Evolutionary conservation across 35 echinoderm and acorn worm species (phyloP), one percentile per base, ranked within the genome.

Genomic region (Apostichopus parvimensis): DNA sequence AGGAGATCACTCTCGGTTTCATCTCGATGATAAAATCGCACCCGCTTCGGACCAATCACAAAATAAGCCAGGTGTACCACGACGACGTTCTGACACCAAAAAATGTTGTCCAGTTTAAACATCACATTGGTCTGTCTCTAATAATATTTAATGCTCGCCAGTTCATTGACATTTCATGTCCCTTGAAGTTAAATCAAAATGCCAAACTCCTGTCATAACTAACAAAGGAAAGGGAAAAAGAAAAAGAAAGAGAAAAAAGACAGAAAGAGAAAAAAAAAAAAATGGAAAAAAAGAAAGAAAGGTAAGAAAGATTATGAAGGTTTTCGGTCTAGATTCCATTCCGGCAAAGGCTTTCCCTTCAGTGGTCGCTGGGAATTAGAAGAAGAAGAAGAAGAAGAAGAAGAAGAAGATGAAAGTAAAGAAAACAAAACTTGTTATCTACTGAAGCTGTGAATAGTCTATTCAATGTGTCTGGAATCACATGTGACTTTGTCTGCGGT

Each of bases 401-500:
- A 9, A 18, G 64, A 18, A 18, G 64, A 68, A 68, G 18, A 68
- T 1, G 18, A 66, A 66, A 66, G 4, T 12, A 68, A 68, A 18
- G 18, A 68, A 68, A 68, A 18, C 11, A 68, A 68, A 68, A 14
- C 2, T 14, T 68, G 64, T 68, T 68, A 68, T 18, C 64, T 68
- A 18, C 64, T 14, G 18, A 68, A 68, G 34, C 34, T 45, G 34
- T 45, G 34, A 45, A 45, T 45, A 1, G 64, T 11, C 64, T 68
- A 68, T 68, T 68, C 64, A 68, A 68, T 68, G 64, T 82, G 26
- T 82, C 9, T 82, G 17, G 54, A 54, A 82, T 82, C 17, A 54
- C 55, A 56, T 82, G 79, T 82, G 79, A 82, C 55, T 82, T 54
- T 68, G 64, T 5, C 79, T 82, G 79, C 54, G n/a, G 21, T 82